Evolutionary conservation across 1,140 invertebrate species (phyloP).

Genomic region (Bombus huntii): DNA sequence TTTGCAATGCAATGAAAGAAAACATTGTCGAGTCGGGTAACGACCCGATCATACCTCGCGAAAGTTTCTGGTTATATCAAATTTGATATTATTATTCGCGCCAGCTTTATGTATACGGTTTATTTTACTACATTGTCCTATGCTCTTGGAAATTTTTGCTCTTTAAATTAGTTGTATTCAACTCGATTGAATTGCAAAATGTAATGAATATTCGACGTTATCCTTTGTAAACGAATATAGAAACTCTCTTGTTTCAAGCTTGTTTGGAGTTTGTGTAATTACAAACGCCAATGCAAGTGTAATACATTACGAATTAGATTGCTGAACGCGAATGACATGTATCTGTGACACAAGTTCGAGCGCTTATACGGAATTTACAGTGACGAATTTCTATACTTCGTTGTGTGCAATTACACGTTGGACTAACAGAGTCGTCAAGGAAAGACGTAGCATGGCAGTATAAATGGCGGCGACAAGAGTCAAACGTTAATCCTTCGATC

Average conservation of each 20-base stretch:
- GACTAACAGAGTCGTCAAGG: no score
- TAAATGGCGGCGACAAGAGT: neutral
- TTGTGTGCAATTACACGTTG: neutral
- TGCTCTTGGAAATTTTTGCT: neutral
- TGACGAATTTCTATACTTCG: neutral
- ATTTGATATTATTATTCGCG: no score
- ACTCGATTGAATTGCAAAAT: neutral
- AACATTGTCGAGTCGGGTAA: no score
- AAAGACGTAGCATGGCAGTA: neutral
- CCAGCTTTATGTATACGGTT: no score
- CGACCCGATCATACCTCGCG: no score
- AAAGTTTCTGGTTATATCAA: no score
- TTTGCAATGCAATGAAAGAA: constrained; percentile 46
- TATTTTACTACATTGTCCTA: neutral
- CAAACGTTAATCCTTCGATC: neutral
- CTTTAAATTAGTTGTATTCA: neutral
- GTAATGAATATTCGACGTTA: neutral
- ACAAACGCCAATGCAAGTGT: neutral
- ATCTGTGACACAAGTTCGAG: neutral
- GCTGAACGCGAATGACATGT: neutral
- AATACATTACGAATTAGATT: neutral
- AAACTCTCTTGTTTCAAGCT: neutral
- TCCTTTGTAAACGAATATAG: neutral
- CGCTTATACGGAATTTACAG: neutral
- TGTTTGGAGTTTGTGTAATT: neutral